Evolutionary conservation across 1,140 invertebrate species (phyloP), one percentile per base, ranked within the genome.

Genomic region (Littorina saxatilis): DNA sequence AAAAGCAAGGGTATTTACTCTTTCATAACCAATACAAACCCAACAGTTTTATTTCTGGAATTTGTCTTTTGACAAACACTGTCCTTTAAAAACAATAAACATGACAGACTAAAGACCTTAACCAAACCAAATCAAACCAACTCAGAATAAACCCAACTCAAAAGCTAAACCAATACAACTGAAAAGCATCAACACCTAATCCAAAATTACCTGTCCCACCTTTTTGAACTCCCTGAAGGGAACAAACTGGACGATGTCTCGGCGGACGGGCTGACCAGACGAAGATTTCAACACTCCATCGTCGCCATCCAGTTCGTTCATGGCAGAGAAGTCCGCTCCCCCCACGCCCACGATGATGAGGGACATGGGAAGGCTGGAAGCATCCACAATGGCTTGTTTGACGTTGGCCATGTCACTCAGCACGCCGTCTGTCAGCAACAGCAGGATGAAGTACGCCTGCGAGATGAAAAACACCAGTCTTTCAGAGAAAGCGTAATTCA

Each of bases 341-440:
- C 94, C 94, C 37, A 95, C 94, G 27, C 94, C 94, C 23, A 95
- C 92, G 80, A 95, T 95, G 79, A 95, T 95, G 47, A 95, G 93
- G 2, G 94, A 95, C 90, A 95, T 92, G 0, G 94, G 94, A 9
- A 94, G 89, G 29, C 84, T 83, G 1, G 94, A 94, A 11, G 94
- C 94, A 61, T 92, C 84, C n/a, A 94, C 91, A 50, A 94, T 93
- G 73, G 93, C 94, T 81, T 94, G 89, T 85, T 93, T 94, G 0
- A 95, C 95, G 50, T 94, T 91, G 23, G 93, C 92, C 93, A 96
- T 94, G 87, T 96, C 95, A 17, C 94, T 95, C 43, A 96, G 94
- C 37, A 95, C 93, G 39, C 95, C 95, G 91, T 96, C 95, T 4
- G 95, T 96, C 7, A 96, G 91, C 74, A 96, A 94, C 0, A 96